phyloP scores from a whole-genome alignment of 2,888 invertebrate genomes.

The Aphrophora alni region DNA sequence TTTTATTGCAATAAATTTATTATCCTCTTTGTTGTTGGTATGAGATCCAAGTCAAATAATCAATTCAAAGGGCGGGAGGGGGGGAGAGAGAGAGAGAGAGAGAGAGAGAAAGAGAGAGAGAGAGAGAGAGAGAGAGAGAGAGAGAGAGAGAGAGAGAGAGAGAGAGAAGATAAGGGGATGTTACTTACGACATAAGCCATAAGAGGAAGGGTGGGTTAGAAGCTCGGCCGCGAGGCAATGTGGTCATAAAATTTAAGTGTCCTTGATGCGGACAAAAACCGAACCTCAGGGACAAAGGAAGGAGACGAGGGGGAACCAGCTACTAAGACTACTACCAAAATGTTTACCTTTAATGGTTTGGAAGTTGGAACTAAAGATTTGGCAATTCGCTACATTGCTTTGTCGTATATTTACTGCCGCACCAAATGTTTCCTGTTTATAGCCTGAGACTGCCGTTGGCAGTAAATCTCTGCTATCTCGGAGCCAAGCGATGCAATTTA shows the following conservation, averaged over 20 bases:
- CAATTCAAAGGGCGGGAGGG: neutral
- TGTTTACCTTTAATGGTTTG: constrained; percentile 5
- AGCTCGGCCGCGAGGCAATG: neutral
- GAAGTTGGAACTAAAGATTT: neutral
- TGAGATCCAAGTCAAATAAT: neutral
- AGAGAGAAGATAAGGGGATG: neutral
- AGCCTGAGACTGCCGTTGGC: neutral
- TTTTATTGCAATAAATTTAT: no score
- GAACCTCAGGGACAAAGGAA: neutral
- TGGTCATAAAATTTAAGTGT: neutral
- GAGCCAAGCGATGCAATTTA: neutral
- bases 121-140: neutral
- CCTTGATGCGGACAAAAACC: neutral
- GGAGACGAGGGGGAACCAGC: neutral
- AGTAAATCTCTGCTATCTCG: neutral
- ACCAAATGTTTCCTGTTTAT: constrained; percentile 6
- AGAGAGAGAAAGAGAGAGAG: no score
- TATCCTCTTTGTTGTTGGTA: no score
- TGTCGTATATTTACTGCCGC: neutral
- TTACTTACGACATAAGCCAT: neutral
- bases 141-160: no score
- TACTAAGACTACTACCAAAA: neutral
- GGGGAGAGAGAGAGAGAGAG: no score
- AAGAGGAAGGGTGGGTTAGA: neutral
- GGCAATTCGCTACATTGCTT: neutral